Evolutionary conservation across 2,797 vertebrate species (phyloP).

Genomic region (Gobionotothen gibberifrons): DNA sequence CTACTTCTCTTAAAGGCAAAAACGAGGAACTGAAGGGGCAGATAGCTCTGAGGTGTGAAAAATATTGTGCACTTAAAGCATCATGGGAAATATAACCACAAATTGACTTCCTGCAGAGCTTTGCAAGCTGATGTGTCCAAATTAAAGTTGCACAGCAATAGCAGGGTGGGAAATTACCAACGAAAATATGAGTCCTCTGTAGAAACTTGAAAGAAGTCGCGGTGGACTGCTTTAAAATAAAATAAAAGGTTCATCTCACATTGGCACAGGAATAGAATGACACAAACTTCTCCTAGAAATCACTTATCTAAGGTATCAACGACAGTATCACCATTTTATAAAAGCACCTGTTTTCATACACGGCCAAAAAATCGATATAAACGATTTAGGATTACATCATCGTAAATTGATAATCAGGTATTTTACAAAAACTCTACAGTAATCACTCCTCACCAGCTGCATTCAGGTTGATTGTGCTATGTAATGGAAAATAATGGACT

Average conservation of each 20-base stretch:
- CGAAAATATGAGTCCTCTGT: conserved; percentile 14
- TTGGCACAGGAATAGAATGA: conserved; percentile 1
- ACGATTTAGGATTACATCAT: conserved; percentile 37
- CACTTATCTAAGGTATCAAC: background rate
- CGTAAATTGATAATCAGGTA: conserved; percentile 30
- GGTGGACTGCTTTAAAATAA: background rate
- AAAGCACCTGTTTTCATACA: conserved; percentile 25
- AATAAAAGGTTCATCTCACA: background rate
- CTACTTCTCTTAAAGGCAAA: conserved; percentile 70
- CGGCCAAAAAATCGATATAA: conserved; percentile 2
- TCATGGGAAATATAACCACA: conserved; percentile 67
- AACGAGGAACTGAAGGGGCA: conserved; percentile 63
- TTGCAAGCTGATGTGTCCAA: conserved; percentile 36
- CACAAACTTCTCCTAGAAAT: background rate
- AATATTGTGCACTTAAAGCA: conserved; percentile 61
- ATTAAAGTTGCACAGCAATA: conserved; percentile 24
- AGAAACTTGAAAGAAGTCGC: conserved; percentile 3
- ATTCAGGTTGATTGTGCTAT: conserved; percentile 57
- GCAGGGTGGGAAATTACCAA: conserved; percentile 11
- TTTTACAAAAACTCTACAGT: conserved; percentile 40
- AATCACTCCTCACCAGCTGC: conserved; percentile 45
- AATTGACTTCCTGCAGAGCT: conserved; percentile 59
- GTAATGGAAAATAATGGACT: conserved; percentile 61
- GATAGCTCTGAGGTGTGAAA: conserved; percentile 80
- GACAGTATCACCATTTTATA: background rate